These are phyloP conservation scores for Coelopa pilipes DNA, from an alignment of 2,888 invertebrate genomes.

Conservation along the genomic window DNA sequence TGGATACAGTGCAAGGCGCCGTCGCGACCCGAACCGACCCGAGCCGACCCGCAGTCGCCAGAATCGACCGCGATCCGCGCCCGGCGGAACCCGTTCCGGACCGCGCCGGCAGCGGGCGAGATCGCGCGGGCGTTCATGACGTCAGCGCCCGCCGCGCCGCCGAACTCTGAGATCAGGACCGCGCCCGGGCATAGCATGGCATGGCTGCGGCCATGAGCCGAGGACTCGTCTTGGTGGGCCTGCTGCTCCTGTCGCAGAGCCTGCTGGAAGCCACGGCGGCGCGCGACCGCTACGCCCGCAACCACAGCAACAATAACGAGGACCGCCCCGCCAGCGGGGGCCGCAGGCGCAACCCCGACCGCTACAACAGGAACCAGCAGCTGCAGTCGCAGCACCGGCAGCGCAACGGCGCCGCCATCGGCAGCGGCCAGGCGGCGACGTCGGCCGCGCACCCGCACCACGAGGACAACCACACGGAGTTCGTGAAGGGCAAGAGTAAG, in stretches of 20 bases:
- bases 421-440: constrained; percentile 56
- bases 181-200: constrained; percentile 25
- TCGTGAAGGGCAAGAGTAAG: constrained; percentile 85
- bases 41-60: too few relatives aligned
- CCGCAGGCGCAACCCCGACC: constrained; percentile 48
- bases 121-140: constrained; percentile 10
- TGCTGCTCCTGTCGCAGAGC: constrained; percentile 55
- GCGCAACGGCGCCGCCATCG: constrained; percentile 53
- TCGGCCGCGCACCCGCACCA: constrained; percentile 50
- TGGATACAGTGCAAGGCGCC: neutral
- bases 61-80: too few relatives aligned
- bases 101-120: neutral
- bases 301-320: constrained; percentile 47
- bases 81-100: neutral
- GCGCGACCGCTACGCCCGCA: constrained; percentile 55
- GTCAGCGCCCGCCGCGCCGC: constrained; percentile 8
- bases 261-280: constrained; percentile 53
- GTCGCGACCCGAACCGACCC: too few relatives aligned
- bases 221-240: constrained; percentile 46
- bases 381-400: constrained; percentile 46
- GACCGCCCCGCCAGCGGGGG: constrained; percentile 40
- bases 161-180: constrained; percentile 18
- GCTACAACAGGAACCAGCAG: constrained; percentile 39
- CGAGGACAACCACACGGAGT: constrained; percentile 70
- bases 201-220: constrained; percentile 55